These are phyloP conservation scores for Stenchaetothrips biformis DNA, from an alignment of 2,888 invertebrate genomes.

Conservation along the genomic window DNA sequence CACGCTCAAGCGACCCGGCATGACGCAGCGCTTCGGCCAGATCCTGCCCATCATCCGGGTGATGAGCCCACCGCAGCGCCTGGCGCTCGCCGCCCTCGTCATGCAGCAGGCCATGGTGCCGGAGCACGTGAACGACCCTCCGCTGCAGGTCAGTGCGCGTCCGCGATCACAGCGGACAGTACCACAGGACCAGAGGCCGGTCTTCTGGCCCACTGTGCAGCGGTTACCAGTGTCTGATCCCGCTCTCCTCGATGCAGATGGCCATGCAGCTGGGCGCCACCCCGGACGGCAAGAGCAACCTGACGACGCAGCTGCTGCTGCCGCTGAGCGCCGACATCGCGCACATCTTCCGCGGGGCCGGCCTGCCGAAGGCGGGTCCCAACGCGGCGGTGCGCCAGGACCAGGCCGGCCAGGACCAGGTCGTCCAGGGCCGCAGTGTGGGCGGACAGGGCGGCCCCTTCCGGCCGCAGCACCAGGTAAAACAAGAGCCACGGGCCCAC, in stretches of 20 bases:
- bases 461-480: constrained; percentile 27
- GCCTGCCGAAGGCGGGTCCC: constrained; percentile 35
- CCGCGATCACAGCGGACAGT: too few species aligned
- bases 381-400: not conserved
- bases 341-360: constrained; percentile 52
- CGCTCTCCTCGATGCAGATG: constrained; percentile 53
- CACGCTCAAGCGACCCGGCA: constrained; percentile 55
- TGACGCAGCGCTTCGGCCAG: constrained; percentile 54
- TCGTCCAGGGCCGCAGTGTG: constrained; percentile 38
- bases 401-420: not conserved
- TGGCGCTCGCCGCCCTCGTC: constrained; percentile 59
- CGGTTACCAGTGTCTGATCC: constrained; percentile 55
- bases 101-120: constrained; percentile 56
- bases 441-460: constrained; percentile 41
- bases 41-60: constrained; percentile 59
- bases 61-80: constrained; percentile 58
- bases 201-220: too few species aligned
- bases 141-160: constrained; percentile 44
- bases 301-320: constrained; percentile 54
- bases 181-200: too few species aligned
- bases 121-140: constrained; percentile 49
- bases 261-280: constrained; percentile 42
- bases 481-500: too few species aligned
- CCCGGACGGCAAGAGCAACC: constrained; percentile 45
- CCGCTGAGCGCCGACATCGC: constrained; percentile 63